Percentiles rank a stretch among this genome's conserved stretches.
Evolutionary conservation across 2,113 vertebrate species (phyloP).

Genomic region (Leptobrachium leishanense): DNA sequence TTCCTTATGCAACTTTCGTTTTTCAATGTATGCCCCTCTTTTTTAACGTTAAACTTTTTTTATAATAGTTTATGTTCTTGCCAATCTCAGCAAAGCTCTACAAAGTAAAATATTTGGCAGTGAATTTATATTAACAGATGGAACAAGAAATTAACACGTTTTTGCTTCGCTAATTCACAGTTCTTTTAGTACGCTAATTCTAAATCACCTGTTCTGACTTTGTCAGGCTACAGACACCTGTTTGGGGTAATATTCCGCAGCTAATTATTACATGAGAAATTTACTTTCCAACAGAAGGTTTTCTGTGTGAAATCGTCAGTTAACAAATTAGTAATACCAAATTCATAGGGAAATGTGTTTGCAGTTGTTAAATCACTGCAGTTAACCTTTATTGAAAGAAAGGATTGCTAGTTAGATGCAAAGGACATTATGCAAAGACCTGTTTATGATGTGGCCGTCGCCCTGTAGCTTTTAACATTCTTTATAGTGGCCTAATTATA

Average conservation of each 20-base stretch:
- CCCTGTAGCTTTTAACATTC: neutral
- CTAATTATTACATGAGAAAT: slow-evolving; percentile 98
- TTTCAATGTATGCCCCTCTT: slow-evolving; percentile 85
- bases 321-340: slow-evolving; percentile 82
- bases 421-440: slow-evolving; percentile 46
- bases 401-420: slow-evolving; percentile 45
- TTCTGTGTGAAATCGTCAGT: slow-evolving; percentile 86
- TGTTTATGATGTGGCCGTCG: neutral
- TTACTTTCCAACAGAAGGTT: slow-evolving; percentile 81
- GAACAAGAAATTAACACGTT: slow-evolving; percentile 99
- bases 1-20: slow-evolving; percentile 75
- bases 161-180: slow-evolving; percentile 93
- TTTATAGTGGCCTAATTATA: neutral
- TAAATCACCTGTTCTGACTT: slow-evolving; percentile 91
- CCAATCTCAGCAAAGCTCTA: slow-evolving; percentile 84
- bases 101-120: slow-evolving; percentile 96
- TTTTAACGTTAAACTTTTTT: slow-evolving; percentile 81
- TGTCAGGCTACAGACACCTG: slow-evolving; percentile 97
- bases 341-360: slow-evolving; percentile 67
- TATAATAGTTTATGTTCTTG: slow-evolving; percentile 86
- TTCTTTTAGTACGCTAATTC: slow-evolving; percentile 92
- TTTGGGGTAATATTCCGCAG: slow-evolving; percentile 92
- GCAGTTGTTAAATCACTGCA: slow-evolving; percentile 64
- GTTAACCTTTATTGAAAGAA: slow-evolving; percentile 60
- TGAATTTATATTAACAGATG: slow-evolving; percentile 99